Conservation (phyloP, 2,888 invertebrate genomes). For the Barypeithes pellucidus region DNA sequence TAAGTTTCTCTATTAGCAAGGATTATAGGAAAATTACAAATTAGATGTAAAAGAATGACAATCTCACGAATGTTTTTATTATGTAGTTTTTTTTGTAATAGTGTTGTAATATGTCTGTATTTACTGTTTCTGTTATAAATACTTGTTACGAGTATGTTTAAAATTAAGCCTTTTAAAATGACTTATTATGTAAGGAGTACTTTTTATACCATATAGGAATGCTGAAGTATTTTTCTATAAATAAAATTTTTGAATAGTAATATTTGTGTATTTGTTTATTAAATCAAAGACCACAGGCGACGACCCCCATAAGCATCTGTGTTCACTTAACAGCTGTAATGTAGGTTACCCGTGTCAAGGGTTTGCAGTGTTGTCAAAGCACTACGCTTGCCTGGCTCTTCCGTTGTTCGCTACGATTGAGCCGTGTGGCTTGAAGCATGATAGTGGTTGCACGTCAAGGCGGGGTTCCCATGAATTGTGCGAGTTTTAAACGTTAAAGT, state of each 20-base stretch:
- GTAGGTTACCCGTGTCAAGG: too few species aligned
- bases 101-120: neutral
- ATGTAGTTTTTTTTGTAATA: neutral
- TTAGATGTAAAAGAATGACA: slow-evolving; percentile 19
- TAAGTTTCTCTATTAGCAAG: neutral
- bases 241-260: slow-evolving; percentile 17
- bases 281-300: too few species aligned
- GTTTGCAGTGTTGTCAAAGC: too few species aligned
- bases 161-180: slow-evolving; percentile 6
- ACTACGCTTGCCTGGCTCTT: too few species aligned
- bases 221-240: slow-evolving; percentile 20
- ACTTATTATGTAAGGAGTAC: slow-evolving; percentile 13
- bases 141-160: slow-evolving; percentile 10
- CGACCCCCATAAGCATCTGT: too few species aligned
- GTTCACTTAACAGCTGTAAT: too few species aligned
- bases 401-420: too few species aligned
- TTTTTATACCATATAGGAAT: slow-evolving; percentile 17
- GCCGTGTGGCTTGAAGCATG: too few species aligned
- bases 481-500: too few species aligned
- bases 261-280: neutral
- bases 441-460: too few species aligned
- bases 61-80: slow-evolving; percentile 1
- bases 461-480: too few species aligned
- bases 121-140: slow-evolving; percentile 16
- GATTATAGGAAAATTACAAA: neutral